A percentile compares a stretch with the other conserved stretches of the same genome.
Evolutionary conservation across 2,797 vertebrate genomes (phyloP).

Genomic region (Mormyrops boulengeri): DNA sequence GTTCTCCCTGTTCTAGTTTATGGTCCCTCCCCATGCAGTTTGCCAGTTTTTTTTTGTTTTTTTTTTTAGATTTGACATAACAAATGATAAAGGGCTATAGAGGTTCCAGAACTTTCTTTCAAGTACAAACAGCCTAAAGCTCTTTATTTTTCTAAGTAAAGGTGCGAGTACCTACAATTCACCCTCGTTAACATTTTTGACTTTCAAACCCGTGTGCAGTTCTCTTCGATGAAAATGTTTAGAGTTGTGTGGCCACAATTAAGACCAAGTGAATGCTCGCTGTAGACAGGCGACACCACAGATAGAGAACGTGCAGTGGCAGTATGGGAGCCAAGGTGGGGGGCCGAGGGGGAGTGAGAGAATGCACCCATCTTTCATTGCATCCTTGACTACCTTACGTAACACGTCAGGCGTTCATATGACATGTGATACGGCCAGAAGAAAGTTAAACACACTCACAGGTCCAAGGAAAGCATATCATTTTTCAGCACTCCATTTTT

Average conservation of each 20-base stretch:
- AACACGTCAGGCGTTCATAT: not conserved
- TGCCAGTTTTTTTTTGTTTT: slow-evolving; percentile 12
- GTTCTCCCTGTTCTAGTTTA: slow-evolving; percentile 29
- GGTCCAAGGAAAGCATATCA: not conserved
- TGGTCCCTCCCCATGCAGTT: not conserved
- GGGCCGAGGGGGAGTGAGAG: not conserved
- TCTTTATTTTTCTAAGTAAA: not conserved
- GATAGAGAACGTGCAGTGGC: not conserved
- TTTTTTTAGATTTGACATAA: not conserved
- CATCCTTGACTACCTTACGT: not conserved
- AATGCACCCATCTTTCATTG: not conserved
- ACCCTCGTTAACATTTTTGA: not conserved
- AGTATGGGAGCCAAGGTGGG: not conserved
- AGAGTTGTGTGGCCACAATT: too few relatives aligned
- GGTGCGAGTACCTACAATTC: not conserved
- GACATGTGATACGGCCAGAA: not conserved
- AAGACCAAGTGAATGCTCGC: not conserved
- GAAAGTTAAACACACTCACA: not conserved
- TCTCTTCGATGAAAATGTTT: not conserved
- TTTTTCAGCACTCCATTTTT: not conserved
- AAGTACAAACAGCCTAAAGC: not conserved
- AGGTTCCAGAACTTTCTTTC: not conserved
- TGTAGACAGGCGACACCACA: not conserved
- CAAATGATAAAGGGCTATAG: not conserved
- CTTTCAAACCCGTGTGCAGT: not conserved